Conservation (phyloP, 2,113 vertebrate genomes). For the Coryphaenoides rupestris region DNA sequence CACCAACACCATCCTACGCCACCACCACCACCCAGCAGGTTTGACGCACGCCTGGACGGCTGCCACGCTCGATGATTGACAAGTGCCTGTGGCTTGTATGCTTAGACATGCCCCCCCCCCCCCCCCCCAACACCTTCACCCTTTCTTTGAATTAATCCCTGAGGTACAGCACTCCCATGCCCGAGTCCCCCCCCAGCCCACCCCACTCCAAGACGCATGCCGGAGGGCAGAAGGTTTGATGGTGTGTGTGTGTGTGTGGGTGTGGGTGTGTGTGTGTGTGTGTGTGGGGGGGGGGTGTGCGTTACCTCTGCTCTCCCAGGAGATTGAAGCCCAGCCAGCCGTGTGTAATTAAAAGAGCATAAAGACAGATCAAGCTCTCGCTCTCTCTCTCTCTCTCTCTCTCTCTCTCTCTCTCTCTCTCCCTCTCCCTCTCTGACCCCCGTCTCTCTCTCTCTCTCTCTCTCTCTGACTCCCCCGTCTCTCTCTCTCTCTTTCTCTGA, state of each 20-base stretch:
- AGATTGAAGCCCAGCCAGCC: slow-evolving; percentile 40
- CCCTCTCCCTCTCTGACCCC: background rate
- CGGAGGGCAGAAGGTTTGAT: too few relatives aligned
- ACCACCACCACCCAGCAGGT: slow-evolving; percentile 4
- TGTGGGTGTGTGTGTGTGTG: background rate
- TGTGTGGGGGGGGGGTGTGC: slow-evolving; percentile 10
- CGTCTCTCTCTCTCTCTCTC: background rate
- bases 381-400: background rate
- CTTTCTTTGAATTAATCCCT: too few relatives aligned
- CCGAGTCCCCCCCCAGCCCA: slow-evolving; percentile 11
- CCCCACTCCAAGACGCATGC: too few relatives aligned
- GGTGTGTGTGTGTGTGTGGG: background rate
- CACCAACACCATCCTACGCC: slow-evolving; percentile 11
- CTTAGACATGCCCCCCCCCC: slow-evolving; percentile 36
- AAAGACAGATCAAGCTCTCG: slow-evolving; percentile 43
- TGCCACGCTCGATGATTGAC: slow-evolving; percentile 42
- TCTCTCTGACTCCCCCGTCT: too few relatives aligned
- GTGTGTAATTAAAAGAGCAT: slow-evolving; percentile 61
- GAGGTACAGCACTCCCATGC: too few relatives aligned
- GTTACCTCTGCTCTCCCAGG: slow-evolving; percentile 49
- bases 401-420: background rate
- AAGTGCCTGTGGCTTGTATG: slow-evolving; percentile 46
- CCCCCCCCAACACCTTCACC: slow-evolving; percentile 32
- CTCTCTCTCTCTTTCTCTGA: background rate
- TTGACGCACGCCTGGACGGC: slow-evolving; percentile 26